Evolutionary conservation across 1,140 invertebrate genomes (phyloP), one percentile per base, ranked within the genome.

Genomic region (Ooceraea biroi): DNA sequence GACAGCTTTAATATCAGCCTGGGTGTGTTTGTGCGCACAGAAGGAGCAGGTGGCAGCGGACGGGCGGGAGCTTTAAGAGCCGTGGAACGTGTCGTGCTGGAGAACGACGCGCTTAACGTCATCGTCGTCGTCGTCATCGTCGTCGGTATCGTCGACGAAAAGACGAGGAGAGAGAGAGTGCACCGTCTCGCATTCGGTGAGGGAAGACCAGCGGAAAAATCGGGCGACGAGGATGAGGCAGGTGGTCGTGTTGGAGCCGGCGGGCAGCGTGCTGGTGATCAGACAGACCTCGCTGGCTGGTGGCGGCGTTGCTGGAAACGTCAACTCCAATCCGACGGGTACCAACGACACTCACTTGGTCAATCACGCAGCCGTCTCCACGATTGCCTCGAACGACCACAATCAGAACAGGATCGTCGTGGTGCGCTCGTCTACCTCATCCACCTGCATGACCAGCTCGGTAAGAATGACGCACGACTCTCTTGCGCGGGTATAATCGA

Each of bases 381-480:
- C 89, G 73, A 90, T 90, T 50, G 90, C 90, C 58, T 91, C 90
- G 65, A 93, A 90, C 84, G 93, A 94, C 88, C 93, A 94, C 89
- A 94, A 94, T 85, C 94, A 94, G 86, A 94, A 94, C 88, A 91
- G 93, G 71, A 94, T 94, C 84, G 93, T 94, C 86, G 94, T 94
- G 84, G 92, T 94, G 27, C 90, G 94, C 85, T 93, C 93, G 44
- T 90, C 94, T 30, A 77, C 73, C 60, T 90, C 92, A 58, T 89
- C 92, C 72, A 89, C 90, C 63, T 91, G 91, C 65, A 91, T 93
- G 89, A 93, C 92, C 71, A 90, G 90, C 65, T 83, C 91, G 89
- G 93, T 93, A 89, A 93, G 90, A 55, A 78, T n/a, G 19, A 12
- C 22, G 10, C 27, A 12, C 22, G 30, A 55, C 22, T 36, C 57